A percentile compares a stretch with the other conserved stretches of the same genome.
phyloP scores from a whole-genome alignment of 1,140 invertebrate genomes.

The Drosophila pandora region DNA sequence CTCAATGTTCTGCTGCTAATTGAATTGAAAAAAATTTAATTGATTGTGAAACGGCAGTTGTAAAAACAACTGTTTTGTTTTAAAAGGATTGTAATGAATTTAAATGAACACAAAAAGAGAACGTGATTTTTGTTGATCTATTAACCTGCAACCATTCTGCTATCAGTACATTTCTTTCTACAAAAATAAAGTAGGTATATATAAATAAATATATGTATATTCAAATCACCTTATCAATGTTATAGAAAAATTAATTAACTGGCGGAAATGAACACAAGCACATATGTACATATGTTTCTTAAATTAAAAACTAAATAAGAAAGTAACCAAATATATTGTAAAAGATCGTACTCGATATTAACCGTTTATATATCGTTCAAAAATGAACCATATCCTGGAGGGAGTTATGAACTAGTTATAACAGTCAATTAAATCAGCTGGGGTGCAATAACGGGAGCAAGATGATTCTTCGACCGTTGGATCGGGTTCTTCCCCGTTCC shows the following conservation, averaged over 20 bases:
- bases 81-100: background rate
- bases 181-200: background rate
- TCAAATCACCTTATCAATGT: too few species aligned
- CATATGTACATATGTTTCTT: too few species aligned
- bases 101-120: background rate
- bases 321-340: too few species aligned
- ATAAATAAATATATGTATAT: too few species aligned
- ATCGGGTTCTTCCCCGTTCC: slow-evolving; percentile 35
- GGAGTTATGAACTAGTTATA: slow-evolving; percentile 4
- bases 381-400: background rate
- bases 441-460: slow-evolving; percentile 18
- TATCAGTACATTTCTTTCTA: background rate
- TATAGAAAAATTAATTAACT: too few species aligned
- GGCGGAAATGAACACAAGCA: too few species aligned
- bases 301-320: too few species aligned
- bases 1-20: too few species aligned
- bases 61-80: background rate
- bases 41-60: background rate
- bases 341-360: background rate
- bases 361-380: background rate
- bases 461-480: slow-evolving; percentile 64
- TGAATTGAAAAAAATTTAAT: too few species aligned
- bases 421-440: slow-evolving; percentile 10
- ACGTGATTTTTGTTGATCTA: background rate
- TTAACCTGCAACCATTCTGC: background rate